A percentile compares a stretch with the other conserved stretches of the same genome.
Conservation (phyloP, 2,888 invertebrate genomes). For the Serripes groenlandicus region DNA sequence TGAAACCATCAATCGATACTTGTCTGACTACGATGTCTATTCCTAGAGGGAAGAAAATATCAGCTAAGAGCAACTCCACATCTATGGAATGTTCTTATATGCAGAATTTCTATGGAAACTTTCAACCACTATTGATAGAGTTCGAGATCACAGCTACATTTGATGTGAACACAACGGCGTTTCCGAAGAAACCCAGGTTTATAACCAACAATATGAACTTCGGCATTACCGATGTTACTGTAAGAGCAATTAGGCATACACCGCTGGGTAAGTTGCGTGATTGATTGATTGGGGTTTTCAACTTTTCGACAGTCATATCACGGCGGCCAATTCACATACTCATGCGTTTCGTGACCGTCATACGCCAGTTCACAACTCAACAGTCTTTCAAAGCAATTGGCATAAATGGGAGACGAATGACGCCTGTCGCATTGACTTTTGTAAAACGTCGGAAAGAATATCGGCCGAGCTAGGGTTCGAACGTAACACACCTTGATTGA, state of each 20-base stretch:
- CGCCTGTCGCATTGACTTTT: too few relatives aligned
- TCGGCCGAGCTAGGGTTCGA: too few relatives aligned
- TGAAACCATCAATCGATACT: not conserved
- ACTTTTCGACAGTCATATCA: not conserved
- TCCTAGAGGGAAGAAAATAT: not conserved
- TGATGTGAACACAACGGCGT: not conserved
- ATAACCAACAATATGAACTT: conserved; percentile 14
- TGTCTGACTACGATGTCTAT: not conserved
- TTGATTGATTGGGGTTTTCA: conserved; percentile 1
- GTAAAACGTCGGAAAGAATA: too few relatives aligned
- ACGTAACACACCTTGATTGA: too few relatives aligned
- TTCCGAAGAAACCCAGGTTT: not conserved
- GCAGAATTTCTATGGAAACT: conserved; percentile 39
- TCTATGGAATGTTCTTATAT: conserved; percentile 18
- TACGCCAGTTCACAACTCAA: too few relatives aligned
- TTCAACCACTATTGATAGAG: not conserved
- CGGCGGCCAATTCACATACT: too few relatives aligned
- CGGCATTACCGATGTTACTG: conserved; percentile 30
- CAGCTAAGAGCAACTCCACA: not conserved
- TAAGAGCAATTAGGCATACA: not conserved
- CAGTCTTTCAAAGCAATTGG: too few relatives aligned
- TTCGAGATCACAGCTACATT: conserved; percentile 1
- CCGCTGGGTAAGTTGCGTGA: conserved; percentile 2
- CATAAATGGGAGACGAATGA: too few relatives aligned
- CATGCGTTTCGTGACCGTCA: too few relatives aligned